Conservation (phyloP, 2,888 invertebrate genomes). For the Macropis europaea region DNA sequence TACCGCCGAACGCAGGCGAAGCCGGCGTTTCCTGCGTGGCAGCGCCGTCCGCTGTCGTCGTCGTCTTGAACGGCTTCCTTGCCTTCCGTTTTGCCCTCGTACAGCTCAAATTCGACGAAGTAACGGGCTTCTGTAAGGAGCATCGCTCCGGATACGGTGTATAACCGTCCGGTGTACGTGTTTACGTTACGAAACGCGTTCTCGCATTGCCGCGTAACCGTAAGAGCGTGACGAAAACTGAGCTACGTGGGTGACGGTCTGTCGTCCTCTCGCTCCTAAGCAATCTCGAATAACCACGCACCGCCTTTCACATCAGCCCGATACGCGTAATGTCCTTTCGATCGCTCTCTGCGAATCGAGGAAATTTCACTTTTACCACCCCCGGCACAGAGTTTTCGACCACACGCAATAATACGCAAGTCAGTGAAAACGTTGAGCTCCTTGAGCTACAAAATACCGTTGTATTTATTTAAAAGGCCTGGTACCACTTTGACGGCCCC, state of each 20-base stretch:
- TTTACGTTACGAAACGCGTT: constrained; percentile 64
- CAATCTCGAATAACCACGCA: constrained; percentile 1
- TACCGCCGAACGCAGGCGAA: too few relatives aligned
- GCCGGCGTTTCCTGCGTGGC: too few relatives aligned
- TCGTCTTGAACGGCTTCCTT: constrained; percentile 46
- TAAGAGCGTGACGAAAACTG: constrained; percentile 68
- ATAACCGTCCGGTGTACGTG: constrained; percentile 18
- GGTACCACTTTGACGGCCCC: too few relatives aligned
- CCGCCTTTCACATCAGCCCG: constrained; percentile 22
- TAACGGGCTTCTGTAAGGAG: constrained; percentile 43
- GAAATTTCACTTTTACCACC: too few relatives aligned
- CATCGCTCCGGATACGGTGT: constrained; percentile 33
- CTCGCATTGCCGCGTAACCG: constrained; percentile 60
- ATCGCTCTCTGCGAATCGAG: too few relatives aligned
- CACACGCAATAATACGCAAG: too few relatives aligned
- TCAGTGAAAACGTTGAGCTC: too few relatives aligned
- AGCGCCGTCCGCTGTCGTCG: too few relatives aligned
- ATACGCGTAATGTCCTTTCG: background rate
- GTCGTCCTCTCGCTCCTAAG: constrained; percentile 23
- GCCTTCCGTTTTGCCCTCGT: constrained; percentile 36
- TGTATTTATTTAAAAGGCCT: too few relatives aligned
- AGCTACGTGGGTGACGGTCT: constrained; percentile 42
- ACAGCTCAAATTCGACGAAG: constrained; percentile 38
- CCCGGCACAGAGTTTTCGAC: too few relatives aligned
- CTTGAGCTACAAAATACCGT: too few relatives aligned